Base-by-base conservation (phyloP, 2,113 vertebrate genomes). In the Saccopteryx leptura region DNA sequence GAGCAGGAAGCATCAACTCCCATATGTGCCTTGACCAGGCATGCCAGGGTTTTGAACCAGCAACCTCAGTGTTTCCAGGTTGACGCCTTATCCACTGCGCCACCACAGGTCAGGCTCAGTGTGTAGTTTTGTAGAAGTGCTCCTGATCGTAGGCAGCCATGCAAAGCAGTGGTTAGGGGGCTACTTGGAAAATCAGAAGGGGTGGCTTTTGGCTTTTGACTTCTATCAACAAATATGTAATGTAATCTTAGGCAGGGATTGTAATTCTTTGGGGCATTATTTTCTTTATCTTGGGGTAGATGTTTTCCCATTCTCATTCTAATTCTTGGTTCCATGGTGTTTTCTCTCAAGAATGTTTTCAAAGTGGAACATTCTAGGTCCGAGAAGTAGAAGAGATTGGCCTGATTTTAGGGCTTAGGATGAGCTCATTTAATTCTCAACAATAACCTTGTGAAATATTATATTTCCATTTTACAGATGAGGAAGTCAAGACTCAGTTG, bases 401-500 rank as follows among this genome's bases (percentile, higher is more conserved):
- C 71, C 13, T 79, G 50, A 86, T 76, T 72, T 8, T 88, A 80
- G n/a, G 17, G 10, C 39, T 69, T 71, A 46, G 63, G 11, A 74
- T 31, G 46, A 90, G 81, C 21, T 94, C 18, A 82, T 48, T 81
- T 79, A 76, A 90, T 84, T 85, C 69, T 66, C 24, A 15, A 15
- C 28, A 39, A 88, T 14, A 63, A 78, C 13, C 28, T 79, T 33
- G 28, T 74, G 60, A 93, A 74, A 69, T 33, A 54, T 12, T 28
- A 21, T 54, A 72, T 39, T 28, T 24, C n/a, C 12, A 4, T 21
- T 74, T 95, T 68, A 58, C 28, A 71, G 21, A 74, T 19, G 19
- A 83, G 69, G 26, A 71, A 46, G 17, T 63, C 6, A 56, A 72
- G 23, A 31, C 11, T 54, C 21, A 11, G 54, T 14, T 46, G 61